Evolutionary conservation across 2,113 vertebrate species (phyloP), one percentile per base, ranked within the genome.

Genomic region (Myiozetetes cayanensis): DNA sequence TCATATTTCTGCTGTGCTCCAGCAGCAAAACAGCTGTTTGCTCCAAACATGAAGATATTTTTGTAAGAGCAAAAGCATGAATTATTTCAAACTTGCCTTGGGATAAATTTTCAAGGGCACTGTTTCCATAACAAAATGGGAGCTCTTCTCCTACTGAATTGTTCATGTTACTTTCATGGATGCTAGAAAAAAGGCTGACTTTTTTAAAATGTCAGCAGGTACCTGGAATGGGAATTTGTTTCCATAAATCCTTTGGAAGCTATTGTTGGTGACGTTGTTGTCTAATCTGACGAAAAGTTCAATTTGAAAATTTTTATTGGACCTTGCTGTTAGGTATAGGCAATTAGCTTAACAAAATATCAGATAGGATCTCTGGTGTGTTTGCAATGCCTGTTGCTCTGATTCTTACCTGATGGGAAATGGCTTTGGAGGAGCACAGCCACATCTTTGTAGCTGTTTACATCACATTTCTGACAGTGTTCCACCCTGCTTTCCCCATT

Each of bases 401-500:
- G 66, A 68, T 82, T 73, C 90, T 82, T 80, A 96, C 93, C 94
- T 96, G 93, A 55, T 93, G 94, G 80, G 86, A 96, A 96, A 92
- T 33, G 77, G 83, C 55, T 94, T 73, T 70, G 86, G 92, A 97
- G 74, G 55, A 87, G 81, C 71, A 61, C n/a, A 87, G 79, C 49
- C 66, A 55, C 18, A 0, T 87, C 77, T 87, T 18, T 52, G 73
- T 44, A 85, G 80, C 87, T 94, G 94, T 96, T 97, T 96, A 94
- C 90, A 93, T 87, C 94, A 92, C 77, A 96, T 91, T 92, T 92
- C 91, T 94, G 84, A 89, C 43, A 41, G 63, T 49, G 31, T 86
- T 94, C 90, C 94, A 93, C 96, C 96, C 94, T 90, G 70, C n/a
- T 95, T 94, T 93, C 94, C 61, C 93, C 88, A 95, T 94, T 93